A percentile compares a stretch with the other conserved stretches of the same genome.
These are phyloP conservation scores for Sebastes schlegelii DNA, from an alignment of 2,113 vertebrate genomes.

Conservation along the genomic window DNA sequence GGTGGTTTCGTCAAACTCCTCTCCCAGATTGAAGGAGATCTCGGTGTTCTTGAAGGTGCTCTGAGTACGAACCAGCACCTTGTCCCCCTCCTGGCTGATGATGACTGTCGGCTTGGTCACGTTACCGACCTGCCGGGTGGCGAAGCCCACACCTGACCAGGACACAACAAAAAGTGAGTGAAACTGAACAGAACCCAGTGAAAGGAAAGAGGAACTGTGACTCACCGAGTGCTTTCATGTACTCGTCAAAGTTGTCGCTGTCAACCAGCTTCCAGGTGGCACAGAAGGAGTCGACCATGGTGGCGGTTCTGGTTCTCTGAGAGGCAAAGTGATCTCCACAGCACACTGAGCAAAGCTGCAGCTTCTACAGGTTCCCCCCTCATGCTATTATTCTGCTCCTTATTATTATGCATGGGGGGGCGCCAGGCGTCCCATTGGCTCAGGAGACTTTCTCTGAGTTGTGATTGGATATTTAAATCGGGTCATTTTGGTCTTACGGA, in stretches of 20 bases:
- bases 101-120: conserved; percentile 93
- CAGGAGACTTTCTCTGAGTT: conserved; percentile 59
- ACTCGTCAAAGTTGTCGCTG: conserved; percentile 95
- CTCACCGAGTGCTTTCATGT: conserved; percentile 94
- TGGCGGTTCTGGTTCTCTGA: conserved; percentile 42
- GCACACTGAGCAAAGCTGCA: conserved; percentile 49
- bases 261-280: conserved; percentile 94
- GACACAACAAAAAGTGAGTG: neutral
- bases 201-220: neutral
- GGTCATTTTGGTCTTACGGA: conserved; percentile 51
- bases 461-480: conserved; percentile 67
- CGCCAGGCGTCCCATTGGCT: conserved; percentile 67
- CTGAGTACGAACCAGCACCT: conserved; percentile 88
- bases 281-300: conserved; percentile 95
- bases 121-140: conserved; percentile 92
- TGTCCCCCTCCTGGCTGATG: conserved; percentile 92
- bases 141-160: conserved; percentile 90
- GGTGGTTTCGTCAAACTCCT: conserved; percentile 94
- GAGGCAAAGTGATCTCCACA: conserved; percentile 59
- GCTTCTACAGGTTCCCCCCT: conserved; percentile 39
- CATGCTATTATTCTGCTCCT: conserved; percentile 49
- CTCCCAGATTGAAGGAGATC: conserved; percentile 92
- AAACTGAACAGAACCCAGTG: neutral
- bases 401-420: conserved; percentile 74
- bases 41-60: conserved; percentile 95